Evolutionary conservation across 2,113 vertebrate genomes (phyloP).

Genomic region (Psittacula cyanocephala): DNA sequence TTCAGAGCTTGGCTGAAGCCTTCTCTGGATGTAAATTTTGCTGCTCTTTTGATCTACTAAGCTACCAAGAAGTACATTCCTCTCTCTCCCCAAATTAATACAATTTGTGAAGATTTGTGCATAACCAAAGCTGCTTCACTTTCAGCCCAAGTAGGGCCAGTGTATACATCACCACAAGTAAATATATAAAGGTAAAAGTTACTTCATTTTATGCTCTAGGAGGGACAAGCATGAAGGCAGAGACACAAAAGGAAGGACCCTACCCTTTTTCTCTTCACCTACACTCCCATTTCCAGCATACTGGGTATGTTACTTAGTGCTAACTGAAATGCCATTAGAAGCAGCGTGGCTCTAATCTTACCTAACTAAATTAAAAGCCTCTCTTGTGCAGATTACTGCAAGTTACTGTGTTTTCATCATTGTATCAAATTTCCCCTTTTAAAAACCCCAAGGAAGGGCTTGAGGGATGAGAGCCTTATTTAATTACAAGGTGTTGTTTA

Average conservation of each 20-base stretch:
- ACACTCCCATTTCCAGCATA: not conserved
- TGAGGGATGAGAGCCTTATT: not conserved
- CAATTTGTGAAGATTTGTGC: not conserved
- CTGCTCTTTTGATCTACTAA: not conserved
- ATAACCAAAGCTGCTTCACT: not conserved
- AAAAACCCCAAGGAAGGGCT: fast-evolving
- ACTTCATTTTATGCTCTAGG: not conserved
- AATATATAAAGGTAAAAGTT: not conserved
- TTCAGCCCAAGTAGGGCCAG: fast-evolving
- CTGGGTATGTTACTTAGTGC: fast-evolving
- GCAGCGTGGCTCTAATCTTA: fast-evolving
- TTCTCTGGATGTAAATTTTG: not conserved
- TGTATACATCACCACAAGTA: fast-evolving
- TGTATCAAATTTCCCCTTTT: not conserved
- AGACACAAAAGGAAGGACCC: not conserved
- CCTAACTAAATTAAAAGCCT: not conserved
- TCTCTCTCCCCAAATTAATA: fast-evolving
- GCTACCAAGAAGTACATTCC: not conserved
- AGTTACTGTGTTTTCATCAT: not conserved
- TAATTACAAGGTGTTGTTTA: fast-evolving
- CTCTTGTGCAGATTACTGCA: not conserved
- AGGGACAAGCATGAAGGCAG: not conserved
- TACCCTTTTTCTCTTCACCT: not conserved
- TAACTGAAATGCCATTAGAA: fast-evolving
- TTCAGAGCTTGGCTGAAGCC: not conserved